Evolutionary conservation across 2,113 vertebrate species (phyloP).

Genomic region (Microcebus lehilahytsara): DNA sequence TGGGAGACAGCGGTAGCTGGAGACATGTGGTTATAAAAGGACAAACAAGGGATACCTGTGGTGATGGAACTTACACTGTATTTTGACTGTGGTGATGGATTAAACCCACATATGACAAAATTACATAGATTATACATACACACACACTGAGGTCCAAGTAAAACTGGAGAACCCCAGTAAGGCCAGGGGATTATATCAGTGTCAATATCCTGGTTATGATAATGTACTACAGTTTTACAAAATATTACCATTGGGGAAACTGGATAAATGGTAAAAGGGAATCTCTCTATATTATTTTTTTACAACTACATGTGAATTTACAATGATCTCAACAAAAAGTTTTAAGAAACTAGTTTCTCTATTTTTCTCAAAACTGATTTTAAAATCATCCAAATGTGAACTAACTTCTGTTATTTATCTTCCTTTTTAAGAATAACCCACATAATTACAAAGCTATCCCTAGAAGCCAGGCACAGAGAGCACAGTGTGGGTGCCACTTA

Average conservation of each 20-base stretch:
- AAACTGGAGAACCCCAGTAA: background rate
- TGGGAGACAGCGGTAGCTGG: background rate
- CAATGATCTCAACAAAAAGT: background rate
- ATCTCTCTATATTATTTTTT: background rate
- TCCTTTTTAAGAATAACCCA: background rate
- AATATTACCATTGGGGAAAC: background rate
- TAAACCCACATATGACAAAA: background rate
- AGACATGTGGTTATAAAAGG: background rate
- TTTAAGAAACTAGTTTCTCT: background rate
- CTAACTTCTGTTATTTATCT: background rate
- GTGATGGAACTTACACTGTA: background rate
- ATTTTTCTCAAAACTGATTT: background rate
- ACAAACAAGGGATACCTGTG: background rate
- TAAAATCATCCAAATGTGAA: background rate
- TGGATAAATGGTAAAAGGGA: background rate
- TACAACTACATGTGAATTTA: background rate
- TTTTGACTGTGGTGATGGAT: background rate
- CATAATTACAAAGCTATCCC: constrained; percentile 3
- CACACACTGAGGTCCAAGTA: background rate
- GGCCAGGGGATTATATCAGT: background rate
- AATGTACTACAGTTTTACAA: background rate
- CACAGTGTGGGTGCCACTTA: background rate
- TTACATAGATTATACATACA: background rate
- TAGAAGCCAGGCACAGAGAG: background rate
- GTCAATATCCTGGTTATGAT: background rate